Percentiles rank a stretch among this genome's conserved stretches.
phyloP scores from a whole-genome alignment of 23 tunicate genomes.

The Corella eumyota region DNA sequence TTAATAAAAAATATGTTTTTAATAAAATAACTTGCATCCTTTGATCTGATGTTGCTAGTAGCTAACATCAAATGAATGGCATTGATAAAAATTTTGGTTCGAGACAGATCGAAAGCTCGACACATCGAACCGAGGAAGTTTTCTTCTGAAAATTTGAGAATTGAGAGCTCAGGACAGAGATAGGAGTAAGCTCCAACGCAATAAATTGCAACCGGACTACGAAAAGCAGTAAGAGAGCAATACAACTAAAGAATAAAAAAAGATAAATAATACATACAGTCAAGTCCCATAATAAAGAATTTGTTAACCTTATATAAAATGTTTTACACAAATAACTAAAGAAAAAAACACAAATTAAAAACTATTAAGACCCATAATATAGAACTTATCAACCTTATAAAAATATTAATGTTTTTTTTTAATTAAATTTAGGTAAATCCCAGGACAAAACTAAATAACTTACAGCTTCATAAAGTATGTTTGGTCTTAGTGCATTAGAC shows the following conservation, averaged over 20 bases:
- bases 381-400: too few species aligned
- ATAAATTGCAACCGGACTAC: slow-evolving; percentile 56
- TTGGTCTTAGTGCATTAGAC: slow-evolving; percentile 31
- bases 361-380: too few species aligned
- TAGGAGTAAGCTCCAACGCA: slow-evolving; percentile 43
- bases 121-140: slow-evolving; percentile 43
- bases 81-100: slow-evolving; percentile 17
- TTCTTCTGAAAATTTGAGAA: slow-evolving; percentile 29
- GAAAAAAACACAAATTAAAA: not conserved
- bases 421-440: too few species aligned
- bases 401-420: too few species aligned
- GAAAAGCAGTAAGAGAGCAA: slow-evolving; percentile 47
- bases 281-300: not conserved
- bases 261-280: not conserved
- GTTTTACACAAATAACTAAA: not conserved
- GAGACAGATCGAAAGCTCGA: slow-evolving; percentile 30
- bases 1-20: too few species aligned
- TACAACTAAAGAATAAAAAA: slow-evolving; percentile 34
- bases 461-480: slow-evolving; percentile 51
- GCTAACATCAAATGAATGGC: slow-evolving; percentile 29
- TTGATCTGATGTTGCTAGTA: slow-evolving; percentile 28
- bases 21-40: slow-evolving; percentile 21
- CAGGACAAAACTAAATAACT: too few species aligned
- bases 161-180: slow-evolving; percentile 7
- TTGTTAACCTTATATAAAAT: too few species aligned